Percentiles rank a stretch among this genome's conserved stretches.
Evolutionary conservation across 2,888 invertebrate species (phyloP).

Genomic region (Bibio marci): DNA sequence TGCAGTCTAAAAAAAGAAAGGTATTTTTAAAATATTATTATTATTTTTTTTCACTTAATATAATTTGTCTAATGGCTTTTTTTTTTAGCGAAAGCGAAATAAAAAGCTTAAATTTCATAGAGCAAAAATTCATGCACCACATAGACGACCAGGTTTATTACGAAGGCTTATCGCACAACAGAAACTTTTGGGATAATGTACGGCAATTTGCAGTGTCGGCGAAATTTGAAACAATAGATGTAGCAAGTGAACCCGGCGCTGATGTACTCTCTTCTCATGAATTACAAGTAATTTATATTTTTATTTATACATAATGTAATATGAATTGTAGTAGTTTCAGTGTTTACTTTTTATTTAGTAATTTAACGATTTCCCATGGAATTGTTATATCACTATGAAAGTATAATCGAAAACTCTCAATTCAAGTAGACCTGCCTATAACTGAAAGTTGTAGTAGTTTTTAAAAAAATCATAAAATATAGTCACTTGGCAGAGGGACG

Average conservation of each 20-base stretch:
- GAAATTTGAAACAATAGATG: conserved; percentile 28
- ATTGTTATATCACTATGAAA: too few species aligned
- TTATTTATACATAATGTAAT: background rate
- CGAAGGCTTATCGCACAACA: conserved; percentile 31
- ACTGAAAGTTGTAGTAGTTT: too few species aligned
- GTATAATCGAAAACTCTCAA: too few species aligned
- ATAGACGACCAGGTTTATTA: conserved; percentile 32
- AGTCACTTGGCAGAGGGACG: too few species aligned
- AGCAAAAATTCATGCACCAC: conserved; percentile 73
- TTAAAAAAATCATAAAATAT: too few species aligned
- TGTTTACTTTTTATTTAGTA: too few species aligned
- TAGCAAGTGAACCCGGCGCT: conserved; percentile 27
- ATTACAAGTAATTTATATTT: conserved; percentile 34
- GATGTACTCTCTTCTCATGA: conserved; percentile 49
- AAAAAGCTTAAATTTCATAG: conserved; percentile 58
- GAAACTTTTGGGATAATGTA: conserved; percentile 31
- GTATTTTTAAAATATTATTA: conserved; percentile 25
- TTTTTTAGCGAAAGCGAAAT: conserved; percentile 22
- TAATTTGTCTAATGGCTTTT: background rate
- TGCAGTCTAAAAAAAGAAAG: conserved; percentile 39
- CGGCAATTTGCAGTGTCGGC: conserved; percentile 39
- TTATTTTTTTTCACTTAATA: conserved; percentile 1
- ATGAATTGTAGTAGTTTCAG: too few species aligned
- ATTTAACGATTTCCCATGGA: too few species aligned
- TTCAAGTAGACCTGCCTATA: too few species aligned